These are phyloP conservation scores for Cossypha niveicapilla DNA, from an alignment of 2,797 vertebrate genomes.

Conservation along the genomic window DNA sequence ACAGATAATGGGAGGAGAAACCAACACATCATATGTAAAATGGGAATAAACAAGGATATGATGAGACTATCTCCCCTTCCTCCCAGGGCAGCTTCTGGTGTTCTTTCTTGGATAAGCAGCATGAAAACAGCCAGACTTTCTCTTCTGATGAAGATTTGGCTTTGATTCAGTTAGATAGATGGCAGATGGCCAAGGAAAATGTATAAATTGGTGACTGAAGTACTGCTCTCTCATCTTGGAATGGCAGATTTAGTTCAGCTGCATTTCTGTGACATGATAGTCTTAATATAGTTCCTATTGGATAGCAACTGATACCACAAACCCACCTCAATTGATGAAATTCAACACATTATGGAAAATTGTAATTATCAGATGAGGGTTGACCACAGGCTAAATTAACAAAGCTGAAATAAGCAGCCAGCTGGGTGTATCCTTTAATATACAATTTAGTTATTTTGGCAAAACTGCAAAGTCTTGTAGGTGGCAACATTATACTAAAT, in stretches of 20 bases:
- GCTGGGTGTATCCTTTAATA: conserved; percentile 16
- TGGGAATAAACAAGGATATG: conserved; percentile 27
- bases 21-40: conserved; percentile 30
- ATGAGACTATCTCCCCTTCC: conserved; percentile 19
- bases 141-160: conserved; percentile 6
- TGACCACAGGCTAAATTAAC: conserved; percentile 24
- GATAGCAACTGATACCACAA: neutral
- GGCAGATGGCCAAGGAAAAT: conserved; percentile 40
- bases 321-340: neutral
- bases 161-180: neutral
- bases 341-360: conserved; percentile 31
- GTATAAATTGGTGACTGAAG: conserved; percentile 2
- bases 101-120: neutral
- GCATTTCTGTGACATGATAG: neutral
- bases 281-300: neutral
- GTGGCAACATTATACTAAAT: neutral
- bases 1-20: conserved; percentile 61
- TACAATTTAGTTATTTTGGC: neutral
- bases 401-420: conserved; percentile 19
- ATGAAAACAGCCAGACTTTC: neutral
- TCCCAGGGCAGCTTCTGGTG: neutral
- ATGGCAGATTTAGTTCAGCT: neutral
- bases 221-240: conserved; percentile 3
- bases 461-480: conserved; percentile 5
- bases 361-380: neutral